A percentile compares a stretch with the other conserved stretches of the same genome.
Conservation (phyloP, 2,113 vertebrate genomes). For the Nothobranchius furzeri region DNA sequence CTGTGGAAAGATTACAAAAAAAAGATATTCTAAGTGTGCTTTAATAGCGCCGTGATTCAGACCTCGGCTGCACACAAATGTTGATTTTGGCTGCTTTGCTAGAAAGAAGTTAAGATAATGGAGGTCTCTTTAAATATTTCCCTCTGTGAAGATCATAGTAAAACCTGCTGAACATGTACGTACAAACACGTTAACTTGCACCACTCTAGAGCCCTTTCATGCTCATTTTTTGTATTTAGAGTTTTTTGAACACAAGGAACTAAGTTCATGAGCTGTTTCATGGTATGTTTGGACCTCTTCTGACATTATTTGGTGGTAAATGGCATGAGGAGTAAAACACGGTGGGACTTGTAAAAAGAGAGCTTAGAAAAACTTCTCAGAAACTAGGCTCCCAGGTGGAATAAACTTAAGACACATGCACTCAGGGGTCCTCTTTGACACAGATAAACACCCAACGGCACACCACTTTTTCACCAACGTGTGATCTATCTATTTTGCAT, state of each 20-base stretch:
- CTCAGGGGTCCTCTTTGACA: background rate
- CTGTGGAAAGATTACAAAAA: background rate
- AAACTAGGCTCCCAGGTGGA: slow-evolving; percentile 4
- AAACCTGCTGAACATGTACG: slow-evolving; percentile 17
- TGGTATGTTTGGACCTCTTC: slow-evolving; percentile 26
- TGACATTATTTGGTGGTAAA: slow-evolving; percentile 45
- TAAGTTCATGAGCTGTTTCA: slow-evolving; percentile 28
- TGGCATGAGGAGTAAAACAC: slow-evolving; percentile 7
- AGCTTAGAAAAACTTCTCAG: slow-evolving; percentile 27
- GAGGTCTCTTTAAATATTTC: slow-evolving; percentile 1
- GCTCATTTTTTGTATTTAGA: slow-evolving; percentile 27
- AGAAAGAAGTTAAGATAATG: slow-evolving; percentile 19
- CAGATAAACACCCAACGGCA: too few relatives aligned
- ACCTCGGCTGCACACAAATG: background rate
- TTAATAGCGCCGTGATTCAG: background rate
- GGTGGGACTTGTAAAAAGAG: slow-evolving; percentile 41
- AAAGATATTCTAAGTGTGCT: background rate
- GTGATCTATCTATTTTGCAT: too few relatives aligned
- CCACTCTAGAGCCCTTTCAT: slow-evolving; percentile 6
- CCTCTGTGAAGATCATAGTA: background rate
- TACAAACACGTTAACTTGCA: slow-evolving; percentile 2
- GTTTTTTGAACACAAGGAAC: slow-evolving; percentile 10
- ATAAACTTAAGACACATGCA: background rate
- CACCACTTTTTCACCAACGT: too few relatives aligned
- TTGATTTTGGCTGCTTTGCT: slow-evolving; percentile 19